Conservation (phyloP, 1,140 invertebrate genomes). For the Idris sp. region DNA sequence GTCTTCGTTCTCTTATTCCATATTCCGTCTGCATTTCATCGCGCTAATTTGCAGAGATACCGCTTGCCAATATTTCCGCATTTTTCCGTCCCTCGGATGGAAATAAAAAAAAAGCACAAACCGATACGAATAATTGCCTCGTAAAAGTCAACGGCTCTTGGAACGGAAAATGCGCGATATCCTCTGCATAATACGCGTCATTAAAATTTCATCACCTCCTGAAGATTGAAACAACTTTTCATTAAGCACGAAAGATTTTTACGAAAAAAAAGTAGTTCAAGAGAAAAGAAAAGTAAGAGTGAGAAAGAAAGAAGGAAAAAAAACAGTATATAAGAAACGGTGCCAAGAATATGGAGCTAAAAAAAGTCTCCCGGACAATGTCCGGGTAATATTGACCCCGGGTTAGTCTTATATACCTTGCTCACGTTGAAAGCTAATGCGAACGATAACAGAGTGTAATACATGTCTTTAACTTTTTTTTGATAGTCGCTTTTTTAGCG, state of each 20-base stretch:
- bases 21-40: conserved; percentile 77
- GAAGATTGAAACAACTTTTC: conserved; percentile 26
- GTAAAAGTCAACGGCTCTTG: conserved; percentile 49
- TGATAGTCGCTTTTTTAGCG: conserved; percentile 1
- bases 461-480: conserved; percentile 26
- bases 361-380: conserved; percentile 62
- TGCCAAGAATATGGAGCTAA: conserved; percentile 60
- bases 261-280: conserved; percentile 21
- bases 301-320: conserved; percentile 30
- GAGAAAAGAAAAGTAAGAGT: conserved; percentile 33
- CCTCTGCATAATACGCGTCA: conserved; percentile 36
- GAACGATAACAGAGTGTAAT: conserved; percentile 69
- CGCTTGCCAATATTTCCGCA: conserved; percentile 78
- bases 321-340: conserved; percentile 55
- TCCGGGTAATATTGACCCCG: conserved; percentile 74
- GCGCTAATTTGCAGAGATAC: conserved; percentile 79
- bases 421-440: conserved; percentile 75
- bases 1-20: conserved; percentile 55
- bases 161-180: conserved; percentile 35
- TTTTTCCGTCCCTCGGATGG: conserved; percentile 71
- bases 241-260: conserved; percentile 13
- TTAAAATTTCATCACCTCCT: conserved; percentile 43
- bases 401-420: conserved; percentile 75
- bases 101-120: conserved; percentile 61
- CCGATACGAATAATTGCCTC: conserved; percentile 61